Evolutionary conservation across 2,113 vertebrate genomes (phyloP).

Genomic region (Brienomyrus brachyistius): DNA sequence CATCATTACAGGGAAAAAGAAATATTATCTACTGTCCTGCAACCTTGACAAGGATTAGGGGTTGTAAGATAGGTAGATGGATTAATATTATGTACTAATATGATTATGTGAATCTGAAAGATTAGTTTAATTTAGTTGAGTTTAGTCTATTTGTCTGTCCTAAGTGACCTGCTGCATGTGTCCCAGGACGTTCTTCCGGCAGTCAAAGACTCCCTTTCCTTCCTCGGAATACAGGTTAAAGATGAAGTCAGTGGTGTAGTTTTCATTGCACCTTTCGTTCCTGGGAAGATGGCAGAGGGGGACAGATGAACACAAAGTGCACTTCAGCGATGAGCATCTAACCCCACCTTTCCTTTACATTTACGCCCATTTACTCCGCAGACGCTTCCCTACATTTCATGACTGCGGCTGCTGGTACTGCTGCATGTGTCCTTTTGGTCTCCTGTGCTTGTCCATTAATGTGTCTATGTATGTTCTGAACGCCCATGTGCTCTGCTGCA

Average conservation of each 20-base stretch:
- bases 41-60: neutral
- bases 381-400: neutral
- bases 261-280: slow-evolving; percentile 75
- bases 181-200: slow-evolving; percentile 83
- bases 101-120: neutral
- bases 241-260: slow-evolving; percentile 85
- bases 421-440: neutral
- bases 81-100: neutral
- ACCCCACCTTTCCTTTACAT: neutral
- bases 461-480: neutral
- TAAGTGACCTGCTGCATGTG: slow-evolving; percentile 85
- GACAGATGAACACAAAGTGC: neutral
- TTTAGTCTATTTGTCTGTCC: neutral
- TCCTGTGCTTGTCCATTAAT: neutral
- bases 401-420: neutral
- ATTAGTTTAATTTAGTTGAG: neutral
- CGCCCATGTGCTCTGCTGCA: neutral
- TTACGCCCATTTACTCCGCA: neutral
- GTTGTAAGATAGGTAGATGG: neutral
- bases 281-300: slow-evolving; percentile 42
- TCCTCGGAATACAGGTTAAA: slow-evolving; percentile 86
- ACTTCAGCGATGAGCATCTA: neutral
- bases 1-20: neutral
- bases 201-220: slow-evolving; percentile 82
- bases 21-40: neutral